Evolutionary conservation across 2,888 invertebrate species (phyloP).

Genomic region (Gastrophysa polygoni): DNA sequence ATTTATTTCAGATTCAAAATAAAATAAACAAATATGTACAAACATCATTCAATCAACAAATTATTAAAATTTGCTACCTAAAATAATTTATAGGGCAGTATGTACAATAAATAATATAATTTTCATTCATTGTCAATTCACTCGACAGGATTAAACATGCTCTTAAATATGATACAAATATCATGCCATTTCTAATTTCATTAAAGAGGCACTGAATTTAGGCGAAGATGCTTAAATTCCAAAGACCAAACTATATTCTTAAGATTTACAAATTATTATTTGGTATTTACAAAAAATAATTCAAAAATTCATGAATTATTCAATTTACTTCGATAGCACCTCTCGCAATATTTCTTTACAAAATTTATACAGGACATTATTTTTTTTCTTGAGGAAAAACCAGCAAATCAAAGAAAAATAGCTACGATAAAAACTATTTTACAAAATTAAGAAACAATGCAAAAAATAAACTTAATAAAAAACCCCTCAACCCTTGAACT

Average conservation of each 20-base stretch:
- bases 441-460: conserved; percentile 16
- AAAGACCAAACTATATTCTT: neutral
- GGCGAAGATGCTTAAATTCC: neutral
- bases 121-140: conserved; percentile 1
- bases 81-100: conserved; percentile 42
- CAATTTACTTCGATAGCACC: conserved; percentile 8
- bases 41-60: conserved; percentile 45
- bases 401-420: conserved; percentile 11
- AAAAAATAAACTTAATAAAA: conserved; percentile 22
- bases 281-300: neutral
- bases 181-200: neutral
- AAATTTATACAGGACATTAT: conserved; percentile 8
- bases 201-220: neutral
- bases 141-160: neutral
- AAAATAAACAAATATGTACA: conserved; percentile 55
- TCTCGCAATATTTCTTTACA: neutral
- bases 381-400: neutral
- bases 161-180: neutral
- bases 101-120: conserved; percentile 42
- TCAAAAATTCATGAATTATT: neutral
- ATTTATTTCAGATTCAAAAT: conserved; percentile 55
- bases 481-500: neutral
- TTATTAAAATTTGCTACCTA: conserved; percentile 44
- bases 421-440: conserved; percentile 5
- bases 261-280: neutral